Base-by-base conservation (phyloP, 2,797 vertebrate genomes). In the Chrysocyon brachyurus region DNA sequence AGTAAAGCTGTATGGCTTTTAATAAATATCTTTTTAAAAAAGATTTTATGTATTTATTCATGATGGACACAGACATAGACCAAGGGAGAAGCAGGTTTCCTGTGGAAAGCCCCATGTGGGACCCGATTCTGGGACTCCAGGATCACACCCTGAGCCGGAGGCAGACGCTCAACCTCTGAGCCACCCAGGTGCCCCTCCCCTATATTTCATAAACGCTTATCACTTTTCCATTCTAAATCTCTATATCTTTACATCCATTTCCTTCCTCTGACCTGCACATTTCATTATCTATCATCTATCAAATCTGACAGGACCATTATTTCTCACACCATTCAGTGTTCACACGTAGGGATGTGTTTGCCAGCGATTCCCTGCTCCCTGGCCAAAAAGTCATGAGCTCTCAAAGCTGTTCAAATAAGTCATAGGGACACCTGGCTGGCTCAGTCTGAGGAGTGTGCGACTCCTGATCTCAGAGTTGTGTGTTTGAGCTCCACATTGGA, bases 1-100 rank as follows among this genome's bases (percentile, higher is more conserved):
- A 24, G 33, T 81, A 90, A 93, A 96, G 33, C 40, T 73, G 73
- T 68, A 73, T n/a, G 36, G 86, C n/a, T 95, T 89, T 63, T 36
- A 66, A 78, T 26, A 90, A 91, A 73, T 19, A 66, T 56, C 16
- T 56, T 56, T 46, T 46, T 7, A 46, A 46, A 46, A 57, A 22
- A 57, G 59, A 61, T 61, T 61, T 21, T 61, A 61, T 24, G 22
- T 63, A 21, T 63, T 63, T n/a, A n/a, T n/a, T 68, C 40, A 46
- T 68, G n/a, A 68, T 8, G 33, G 66, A 68, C 16, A 68, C 66
- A 33, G 64, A 66, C 14, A 66, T 14, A n/a, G 16, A 46, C 40
- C 19, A n/a, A 68, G 66, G 66, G n/a, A 68, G 66, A 33, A 68
- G 66, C 17, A 19, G n/a, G 4, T 8, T 33, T 7, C 16, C 31